Conservation (phyloP, 30 jellyfish, hydroid and myxozoan species). For the Aurelia aurita complex sp. Pacific region DNA sequence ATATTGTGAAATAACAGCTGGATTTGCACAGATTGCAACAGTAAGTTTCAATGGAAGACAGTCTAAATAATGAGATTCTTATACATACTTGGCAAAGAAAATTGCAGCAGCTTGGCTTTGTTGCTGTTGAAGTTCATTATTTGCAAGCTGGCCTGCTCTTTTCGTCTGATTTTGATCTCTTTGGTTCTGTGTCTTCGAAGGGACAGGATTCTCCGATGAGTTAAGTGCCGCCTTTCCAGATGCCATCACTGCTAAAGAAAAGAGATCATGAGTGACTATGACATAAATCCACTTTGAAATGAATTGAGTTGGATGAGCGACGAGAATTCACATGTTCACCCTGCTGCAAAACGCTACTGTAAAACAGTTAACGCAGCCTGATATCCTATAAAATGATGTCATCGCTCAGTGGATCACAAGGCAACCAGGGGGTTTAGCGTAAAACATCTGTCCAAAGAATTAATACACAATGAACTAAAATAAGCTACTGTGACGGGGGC, state of each 20-base stretch:
- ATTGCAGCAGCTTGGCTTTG: constrained; percentile 84
- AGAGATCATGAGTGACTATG: neutral
- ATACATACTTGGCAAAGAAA: constrained; percentile 86
- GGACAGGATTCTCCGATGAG: neutral
- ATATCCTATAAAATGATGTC: constrained; percentile 11
- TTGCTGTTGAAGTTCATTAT: constrained; percentile 47
- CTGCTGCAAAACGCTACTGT: constrained; percentile 23
- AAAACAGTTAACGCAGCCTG: constrained; percentile 17
- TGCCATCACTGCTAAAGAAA: constrained; percentile 42
- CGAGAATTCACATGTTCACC: constrained; percentile 18
- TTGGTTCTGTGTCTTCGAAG: neutral
- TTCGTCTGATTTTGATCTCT: constrained; percentile 4
- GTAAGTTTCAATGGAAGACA: neutral
- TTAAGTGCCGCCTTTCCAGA: constrained; percentile 15
- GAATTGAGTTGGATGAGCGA: constrained; percentile 1
- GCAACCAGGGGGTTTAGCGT: constrained; percentile 22
- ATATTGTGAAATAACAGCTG: too few species aligned
- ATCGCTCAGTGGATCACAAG: constrained; percentile 1
- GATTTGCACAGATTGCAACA: too few species aligned
- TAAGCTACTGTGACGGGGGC: too few species aligned
- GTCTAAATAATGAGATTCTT: neutral
- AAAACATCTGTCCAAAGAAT: too few species aligned
- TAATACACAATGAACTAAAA: too few species aligned
- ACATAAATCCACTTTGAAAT: neutral
- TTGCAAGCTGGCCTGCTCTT: constrained; percentile 1